Conservation (phyloP, 1,140 invertebrate genomes). For the Drosophila nebulosa region DNA sequence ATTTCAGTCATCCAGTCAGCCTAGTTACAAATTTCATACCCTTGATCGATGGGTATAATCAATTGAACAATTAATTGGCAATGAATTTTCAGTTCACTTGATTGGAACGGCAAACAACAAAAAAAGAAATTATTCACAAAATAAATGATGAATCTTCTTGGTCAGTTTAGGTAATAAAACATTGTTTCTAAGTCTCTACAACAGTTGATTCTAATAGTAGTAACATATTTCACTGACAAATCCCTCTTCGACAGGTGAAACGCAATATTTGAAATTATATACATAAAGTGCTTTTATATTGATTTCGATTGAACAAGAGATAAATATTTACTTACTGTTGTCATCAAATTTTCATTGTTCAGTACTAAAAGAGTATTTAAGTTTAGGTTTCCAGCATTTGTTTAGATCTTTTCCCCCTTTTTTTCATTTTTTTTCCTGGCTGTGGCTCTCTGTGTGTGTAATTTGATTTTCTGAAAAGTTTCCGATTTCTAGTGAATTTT, state of each 20-base stretch:
- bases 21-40: conserved; percentile 32
- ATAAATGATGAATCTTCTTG: background rate
- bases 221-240: no score
- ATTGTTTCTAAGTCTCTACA: no score
- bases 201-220: no score
- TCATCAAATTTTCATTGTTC: background rate
- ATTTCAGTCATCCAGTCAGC: conserved; percentile 30
- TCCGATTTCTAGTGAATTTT: conserved; percentile 78
- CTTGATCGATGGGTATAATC: conserved; percentile 14
- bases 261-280: no score
- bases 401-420: conserved; percentile 8
- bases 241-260: no score
- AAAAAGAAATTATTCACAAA: background rate
- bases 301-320: no score
- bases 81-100: background rate
- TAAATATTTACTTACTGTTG: no score
- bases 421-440: conserved; percentile 13
- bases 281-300: no score
- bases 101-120: background rate
- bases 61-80: background rate
- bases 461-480: conserved; percentile 79
- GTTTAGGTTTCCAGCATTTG: background rate
- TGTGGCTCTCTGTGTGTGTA: conserved; percentile 55
- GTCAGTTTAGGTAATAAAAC: no score
- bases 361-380: background rate